These are phyloP conservation scores for Cotesia typhae DNA, from an alignment of 1,140 invertebrate species.

Conservation along the genomic window DNA sequence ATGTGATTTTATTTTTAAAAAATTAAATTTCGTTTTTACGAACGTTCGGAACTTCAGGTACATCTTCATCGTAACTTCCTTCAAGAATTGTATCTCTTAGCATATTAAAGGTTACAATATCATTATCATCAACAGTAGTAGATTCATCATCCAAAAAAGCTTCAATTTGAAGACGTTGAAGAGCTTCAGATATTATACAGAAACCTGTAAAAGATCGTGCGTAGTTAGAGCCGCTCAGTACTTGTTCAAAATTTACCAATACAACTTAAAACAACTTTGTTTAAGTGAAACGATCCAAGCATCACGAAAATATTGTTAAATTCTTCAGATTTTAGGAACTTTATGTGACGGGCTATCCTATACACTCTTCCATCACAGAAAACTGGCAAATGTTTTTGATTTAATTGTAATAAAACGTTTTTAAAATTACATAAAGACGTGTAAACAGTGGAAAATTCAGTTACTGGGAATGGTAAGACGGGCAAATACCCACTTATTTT, in stretches of 20 bases:
- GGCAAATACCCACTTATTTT: conserved; percentile 22
- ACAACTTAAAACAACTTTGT: conserved; percentile 29
- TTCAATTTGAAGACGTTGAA: conserved; percentile 30
- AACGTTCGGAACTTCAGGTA: too few relatives aligned
- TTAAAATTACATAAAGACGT: conserved; percentile 21
- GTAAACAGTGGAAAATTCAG: neutral
- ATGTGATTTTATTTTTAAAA: too few relatives aligned
- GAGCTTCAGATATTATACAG: conserved; percentile 21
- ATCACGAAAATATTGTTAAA: conserved; percentile 31
- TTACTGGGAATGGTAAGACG: conserved; percentile 8
- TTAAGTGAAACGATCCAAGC: conserved; percentile 32
- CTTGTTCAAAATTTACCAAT: conserved; percentile 39
- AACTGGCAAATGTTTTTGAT: conserved; percentile 23
- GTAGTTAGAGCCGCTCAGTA: conserved; percentile 33
- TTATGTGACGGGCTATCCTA: conserved; percentile 17
- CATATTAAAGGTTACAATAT: neutral
- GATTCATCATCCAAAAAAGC: conserved; percentile 17
- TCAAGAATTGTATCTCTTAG: conserved; percentile 12
- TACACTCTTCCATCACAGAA: conserved; percentile 23
- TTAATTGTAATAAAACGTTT: conserved; percentile 13
- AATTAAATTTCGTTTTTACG: too few relatives aligned
- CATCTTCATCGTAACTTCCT: conserved; percentile 19
- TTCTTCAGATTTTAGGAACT: conserved; percentile 12
- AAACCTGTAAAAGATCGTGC: conserved; percentile 30
- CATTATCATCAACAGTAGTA: conserved; percentile 4